Base-by-base conservation (phyloP, 1,140 invertebrate species). In the Philotrypesis tridentata region DNA sequence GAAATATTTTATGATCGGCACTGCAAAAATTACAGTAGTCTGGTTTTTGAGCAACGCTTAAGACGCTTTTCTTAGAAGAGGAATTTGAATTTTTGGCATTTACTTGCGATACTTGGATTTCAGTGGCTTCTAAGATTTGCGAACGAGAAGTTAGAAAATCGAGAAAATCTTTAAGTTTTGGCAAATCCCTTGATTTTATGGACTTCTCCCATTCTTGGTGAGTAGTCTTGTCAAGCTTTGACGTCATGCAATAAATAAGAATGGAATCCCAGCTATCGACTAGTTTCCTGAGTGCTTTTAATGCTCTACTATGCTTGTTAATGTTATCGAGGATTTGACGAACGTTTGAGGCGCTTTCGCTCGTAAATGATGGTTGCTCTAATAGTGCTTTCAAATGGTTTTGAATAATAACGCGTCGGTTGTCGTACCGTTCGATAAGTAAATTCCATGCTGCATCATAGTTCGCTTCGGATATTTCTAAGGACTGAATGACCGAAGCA, bases 391-490 rank as follows among this genome's bases (percentile, higher is more conserved):
- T 83, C 31, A 90, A 84, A 82, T 91, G 87, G 27, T 84, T 85
- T 33, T 88, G 84, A n/a, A 89, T 79, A 27, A 89, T 88, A 48
- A 89, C 48, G 55, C 87, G 33, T 79, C 87, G 87, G 78, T 90
- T 89, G 21, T 91, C 87, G 77, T 88, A 92, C 33, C 89, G 83
- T 37, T 86, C 79, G 67, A 87, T 87, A 43, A 92, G 81, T 33
- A 88, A 33, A 9, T 87, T 82, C 88, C 88, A 89, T 6, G 89
- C 89, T 27, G 84, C 65, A 7, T 31, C 27, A 80, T 91, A 91
- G 84, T 90, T 92, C 14, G 75, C 80, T 12, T 85, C 85, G 0
- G 87, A 87, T 8, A 86, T 84, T 77, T 87, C 83, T 14, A 90
- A 79, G 14, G 87, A 81, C 48, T 85, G 65, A 48, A 90, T 87